These are phyloP conservation scores for Heterotis niloticus DNA, from an alignment of 2,113 vertebrate species.

Conservation along the genomic window DNA sequence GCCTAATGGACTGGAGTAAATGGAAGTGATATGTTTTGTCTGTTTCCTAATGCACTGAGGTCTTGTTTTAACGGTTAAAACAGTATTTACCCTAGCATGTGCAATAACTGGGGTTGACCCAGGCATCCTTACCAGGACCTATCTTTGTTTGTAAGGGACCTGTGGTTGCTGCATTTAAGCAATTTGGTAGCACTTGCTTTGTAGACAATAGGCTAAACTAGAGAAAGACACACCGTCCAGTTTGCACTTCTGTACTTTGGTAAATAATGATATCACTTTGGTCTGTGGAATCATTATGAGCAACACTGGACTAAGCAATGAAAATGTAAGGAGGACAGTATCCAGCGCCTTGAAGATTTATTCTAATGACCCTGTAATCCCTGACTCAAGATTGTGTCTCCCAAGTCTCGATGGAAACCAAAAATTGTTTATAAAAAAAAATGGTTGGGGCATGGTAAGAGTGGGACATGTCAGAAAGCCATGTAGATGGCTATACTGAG, in stretches of 20 bases:
- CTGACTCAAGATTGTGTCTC: no score
- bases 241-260: not conserved
- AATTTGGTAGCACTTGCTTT: not conserved
- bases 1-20: constrained; percentile 4
- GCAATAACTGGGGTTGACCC: not conserved
- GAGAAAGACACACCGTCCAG: not conserved
- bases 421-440: not conserved
- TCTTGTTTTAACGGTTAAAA: constrained; percentile 1
- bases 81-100: not conserved
- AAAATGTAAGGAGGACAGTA: not conserved
- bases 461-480: not conserved
- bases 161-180: not conserved
- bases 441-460: not conserved
- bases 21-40: not conserved
- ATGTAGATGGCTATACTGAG: not conserved
- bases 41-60: not conserved
- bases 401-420: no score
- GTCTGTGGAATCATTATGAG: no score
- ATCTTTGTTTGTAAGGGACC: not conserved
- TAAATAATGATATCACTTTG: no score
- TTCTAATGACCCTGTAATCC: not conserved
- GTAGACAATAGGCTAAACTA: not conserved
- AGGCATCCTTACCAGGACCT: not conserved
- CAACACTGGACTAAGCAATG: no score
- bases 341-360: not conserved